phyloP scores from a whole-genome alignment of 2,797 vertebrate species.

The Pipistrellus pygmaeus region DNA sequence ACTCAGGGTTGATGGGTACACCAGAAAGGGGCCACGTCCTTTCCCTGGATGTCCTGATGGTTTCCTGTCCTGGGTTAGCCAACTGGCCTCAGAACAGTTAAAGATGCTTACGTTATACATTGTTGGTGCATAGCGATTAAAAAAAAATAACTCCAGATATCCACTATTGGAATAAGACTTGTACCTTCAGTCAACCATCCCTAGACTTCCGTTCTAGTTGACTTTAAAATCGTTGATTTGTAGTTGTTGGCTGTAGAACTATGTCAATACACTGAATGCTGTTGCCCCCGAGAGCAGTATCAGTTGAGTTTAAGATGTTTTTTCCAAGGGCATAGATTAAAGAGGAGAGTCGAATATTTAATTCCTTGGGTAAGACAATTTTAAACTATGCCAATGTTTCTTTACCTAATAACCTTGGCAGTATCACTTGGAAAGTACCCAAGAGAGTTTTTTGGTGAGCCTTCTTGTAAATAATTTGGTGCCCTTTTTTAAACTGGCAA shows the following conservation, averaged over 20 bases:
- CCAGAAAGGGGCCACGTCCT: constrained; percentile 29
- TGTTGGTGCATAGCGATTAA: background rate
- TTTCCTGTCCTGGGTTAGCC: constrained; percentile 43
- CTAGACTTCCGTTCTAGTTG: constrained; percentile 14
- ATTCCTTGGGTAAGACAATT: constrained; percentile 44
- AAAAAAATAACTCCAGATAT: background rate
- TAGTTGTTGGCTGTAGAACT: constrained; percentile 48
- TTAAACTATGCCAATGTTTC: background rate
- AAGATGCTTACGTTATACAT: background rate
- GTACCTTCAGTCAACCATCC: constrained; percentile 7
- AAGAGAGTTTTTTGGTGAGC: constrained; percentile 35
- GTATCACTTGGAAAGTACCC: constrained; percentile 44
- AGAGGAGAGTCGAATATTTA: constrained; percentile 62
- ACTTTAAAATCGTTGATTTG: constrained; percentile 46
- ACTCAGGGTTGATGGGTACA: background rate
- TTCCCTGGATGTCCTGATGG: constrained; percentile 27
- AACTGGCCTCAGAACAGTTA: constrained; percentile 37
- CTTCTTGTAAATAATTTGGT: constrained; percentile 38
- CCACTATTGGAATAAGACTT: constrained; percentile 9
- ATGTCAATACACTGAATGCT: constrained; percentile 50
- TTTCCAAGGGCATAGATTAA: constrained; percentile 40
- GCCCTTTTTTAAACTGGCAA: constrained; percentile 46
- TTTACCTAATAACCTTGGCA: constrained; percentile 4
- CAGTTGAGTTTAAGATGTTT: constrained; percentile 62
- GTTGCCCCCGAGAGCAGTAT: background rate